Evolutionary conservation across 2,113 vertebrate genomes (phyloP).

Genomic region (Onychostruthus taczanowskii): DNA sequence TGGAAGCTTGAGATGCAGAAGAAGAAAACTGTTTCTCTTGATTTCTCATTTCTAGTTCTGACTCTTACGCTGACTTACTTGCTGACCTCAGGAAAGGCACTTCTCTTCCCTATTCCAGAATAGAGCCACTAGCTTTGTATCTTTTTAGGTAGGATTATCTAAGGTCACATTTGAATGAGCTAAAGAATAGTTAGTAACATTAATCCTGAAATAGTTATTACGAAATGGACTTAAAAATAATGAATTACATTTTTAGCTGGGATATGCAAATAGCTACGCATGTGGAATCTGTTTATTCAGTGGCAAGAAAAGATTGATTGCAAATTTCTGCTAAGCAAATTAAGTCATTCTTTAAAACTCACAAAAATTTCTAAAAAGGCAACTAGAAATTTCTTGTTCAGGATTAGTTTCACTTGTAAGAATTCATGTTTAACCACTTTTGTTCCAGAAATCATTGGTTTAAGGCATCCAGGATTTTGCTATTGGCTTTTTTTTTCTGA

Average conservation of each 20-base stretch:
- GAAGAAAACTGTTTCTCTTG: not conserved
- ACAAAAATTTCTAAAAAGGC: constrained; percentile 50
- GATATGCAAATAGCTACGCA: constrained; percentile 50
- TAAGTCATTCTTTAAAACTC: constrained; percentile 61
- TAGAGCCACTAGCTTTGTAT: not conserved
- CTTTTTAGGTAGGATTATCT: constrained; percentile 18
- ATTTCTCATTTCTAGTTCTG: not conserved
- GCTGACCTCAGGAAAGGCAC: not conserved
- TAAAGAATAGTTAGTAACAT: constrained; percentile 20
- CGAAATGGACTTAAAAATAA: constrained; percentile 59
- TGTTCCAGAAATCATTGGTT: not conserved
- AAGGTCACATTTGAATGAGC: constrained; percentile 17
- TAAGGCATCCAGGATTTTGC: not conserved
- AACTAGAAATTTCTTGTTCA: constrained; percentile 40
- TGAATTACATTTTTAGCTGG: constrained; percentile 58
- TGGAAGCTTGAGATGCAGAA: not conserved
- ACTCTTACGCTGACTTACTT: not conserved
- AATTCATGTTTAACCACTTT: constrained; percentile 39
- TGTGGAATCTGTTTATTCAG: constrained; percentile 62
- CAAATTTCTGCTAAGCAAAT: constrained; percentile 62
- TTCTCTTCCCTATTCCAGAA: not conserved
- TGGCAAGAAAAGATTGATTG: constrained; percentile 65
- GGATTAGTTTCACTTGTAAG: not conserved
- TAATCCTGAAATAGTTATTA: constrained; percentile 55
- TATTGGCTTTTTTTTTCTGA: not conserved